phyloP scores from a whole-genome alignment of 2,797 vertebrate genomes.

The Ibycter americanus region DNA sequence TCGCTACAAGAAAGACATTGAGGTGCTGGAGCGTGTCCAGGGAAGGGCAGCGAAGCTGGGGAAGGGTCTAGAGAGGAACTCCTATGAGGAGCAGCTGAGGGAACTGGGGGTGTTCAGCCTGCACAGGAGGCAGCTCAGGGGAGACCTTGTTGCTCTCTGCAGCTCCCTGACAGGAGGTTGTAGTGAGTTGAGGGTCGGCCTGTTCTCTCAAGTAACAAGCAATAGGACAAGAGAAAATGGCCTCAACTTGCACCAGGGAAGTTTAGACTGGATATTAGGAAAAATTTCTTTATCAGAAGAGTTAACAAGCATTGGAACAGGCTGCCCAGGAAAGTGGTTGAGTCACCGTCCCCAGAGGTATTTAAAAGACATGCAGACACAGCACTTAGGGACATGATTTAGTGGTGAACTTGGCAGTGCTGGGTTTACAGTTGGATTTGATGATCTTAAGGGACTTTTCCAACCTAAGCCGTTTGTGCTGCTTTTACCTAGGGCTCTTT shows the following conservation, averaged over 20 bases:
- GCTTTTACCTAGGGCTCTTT: background rate
- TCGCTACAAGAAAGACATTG: background rate
- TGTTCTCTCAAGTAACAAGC: background rate
- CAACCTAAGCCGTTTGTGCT: background rate
- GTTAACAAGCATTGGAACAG: background rate
- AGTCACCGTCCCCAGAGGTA: background rate
- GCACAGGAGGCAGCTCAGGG: background rate
- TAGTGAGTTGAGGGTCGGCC: rapidly evolving
- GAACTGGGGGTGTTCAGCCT: background rate
- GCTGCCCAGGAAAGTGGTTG: background rate
- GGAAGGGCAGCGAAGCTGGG: background rate
- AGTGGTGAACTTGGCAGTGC: background rate
- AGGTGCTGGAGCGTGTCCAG: background rate
- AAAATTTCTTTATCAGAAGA: background rate
- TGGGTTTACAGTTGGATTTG: background rate
- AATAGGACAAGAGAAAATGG: background rate
- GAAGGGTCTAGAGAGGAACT: background rate
- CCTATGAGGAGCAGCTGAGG: background rate
- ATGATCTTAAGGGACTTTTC: background rate
- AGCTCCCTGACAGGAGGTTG: background rate
- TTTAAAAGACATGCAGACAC: background rate
- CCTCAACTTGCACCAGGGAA: background rate
- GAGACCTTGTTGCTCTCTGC: background rate
- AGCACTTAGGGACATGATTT: background rate
- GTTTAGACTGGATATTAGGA: background rate